Evolutionary conservation across 2,888 invertebrate species (phyloP).

Genomic region (Rhagonycha lutea): DNA sequence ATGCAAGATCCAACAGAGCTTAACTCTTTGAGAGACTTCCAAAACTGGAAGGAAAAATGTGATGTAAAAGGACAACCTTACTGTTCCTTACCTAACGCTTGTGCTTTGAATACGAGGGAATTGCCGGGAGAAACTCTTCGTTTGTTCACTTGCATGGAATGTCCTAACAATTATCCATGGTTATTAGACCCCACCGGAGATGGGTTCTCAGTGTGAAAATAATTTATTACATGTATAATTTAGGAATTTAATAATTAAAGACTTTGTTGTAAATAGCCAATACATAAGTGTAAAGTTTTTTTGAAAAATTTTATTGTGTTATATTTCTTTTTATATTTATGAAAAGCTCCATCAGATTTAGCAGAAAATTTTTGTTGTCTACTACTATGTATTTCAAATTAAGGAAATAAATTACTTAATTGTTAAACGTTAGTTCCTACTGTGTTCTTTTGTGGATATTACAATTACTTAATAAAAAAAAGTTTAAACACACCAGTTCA

Average conservation of each 20-base stretch:
- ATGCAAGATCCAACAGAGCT: slow-evolving; percentile 94
- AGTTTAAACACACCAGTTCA: slow-evolving; percentile 48
- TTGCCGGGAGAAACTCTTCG: slow-evolving; percentile 90
- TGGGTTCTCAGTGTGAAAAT: slow-evolving; percentile 83
- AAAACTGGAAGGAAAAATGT: slow-evolving; percentile 94
- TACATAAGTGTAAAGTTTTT: slow-evolving; percentile 23
- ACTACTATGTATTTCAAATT: slow-evolving; percentile 5
- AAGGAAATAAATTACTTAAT: slow-evolving; percentile 9
- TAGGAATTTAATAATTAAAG: slow-evolving; percentile 21
- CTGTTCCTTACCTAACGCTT: slow-evolving; percentile 90
- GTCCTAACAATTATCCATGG: slow-evolving; percentile 95
- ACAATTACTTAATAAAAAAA: background rate
- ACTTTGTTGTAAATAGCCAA: slow-evolving; percentile 35
- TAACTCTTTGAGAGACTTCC: slow-evolving; percentile 85
- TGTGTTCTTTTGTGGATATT: background rate
- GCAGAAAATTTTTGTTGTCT: slow-evolving; percentile 8
- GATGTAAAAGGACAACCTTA: slow-evolving; percentile 92
- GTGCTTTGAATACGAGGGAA: slow-evolving; percentile 86
- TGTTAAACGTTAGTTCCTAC: slow-evolving; percentile 2
- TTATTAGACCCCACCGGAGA: slow-evolving; percentile 93
- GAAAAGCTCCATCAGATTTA: slow-evolving; percentile 3
- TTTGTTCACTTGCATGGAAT: slow-evolving; percentile 94
- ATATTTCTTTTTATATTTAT: slow-evolving; percentile 18
- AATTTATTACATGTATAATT: slow-evolving; percentile 46
- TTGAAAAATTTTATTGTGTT: slow-evolving; percentile 18